Conservation (phyloP, 2,113 vertebrate species). For the Oenanthe oenanthe region DNA sequence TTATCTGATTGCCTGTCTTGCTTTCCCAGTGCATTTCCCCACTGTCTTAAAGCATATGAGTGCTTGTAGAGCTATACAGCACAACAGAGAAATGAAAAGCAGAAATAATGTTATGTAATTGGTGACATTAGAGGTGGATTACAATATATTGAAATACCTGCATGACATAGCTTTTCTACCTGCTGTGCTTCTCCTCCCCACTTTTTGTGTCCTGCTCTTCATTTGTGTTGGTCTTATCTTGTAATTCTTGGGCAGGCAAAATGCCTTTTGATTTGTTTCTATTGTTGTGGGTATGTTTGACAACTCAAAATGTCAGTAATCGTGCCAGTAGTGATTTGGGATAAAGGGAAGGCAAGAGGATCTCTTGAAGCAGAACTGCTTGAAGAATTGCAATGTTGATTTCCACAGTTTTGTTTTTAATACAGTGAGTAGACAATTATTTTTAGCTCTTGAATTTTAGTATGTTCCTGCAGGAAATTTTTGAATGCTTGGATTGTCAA, state of each 20-base stretch:
- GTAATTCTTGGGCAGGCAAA: not conserved
- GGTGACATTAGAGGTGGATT: not conserved
- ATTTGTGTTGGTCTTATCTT: not conserved
- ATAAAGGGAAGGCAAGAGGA: not conserved
- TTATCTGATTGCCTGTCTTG: not conserved
- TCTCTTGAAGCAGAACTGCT: not conserved
- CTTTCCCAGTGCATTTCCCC: not conserved
- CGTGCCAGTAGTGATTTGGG: not conserved
- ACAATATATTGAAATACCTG: not conserved
- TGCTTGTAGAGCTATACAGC: not conserved
- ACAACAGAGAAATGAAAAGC: not conserved
- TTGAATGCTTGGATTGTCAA: not conserved
- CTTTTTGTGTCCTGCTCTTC: not conserved
- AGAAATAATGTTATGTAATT: not conserved
- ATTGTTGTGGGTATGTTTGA: not conserved
- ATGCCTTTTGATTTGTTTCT: not conserved
- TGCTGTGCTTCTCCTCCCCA: not conserved
- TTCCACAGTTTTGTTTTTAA: not conserved
- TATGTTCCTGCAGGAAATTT: not conserved
- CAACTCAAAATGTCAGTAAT: not conserved
- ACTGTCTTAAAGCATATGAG: not conserved
- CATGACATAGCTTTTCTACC: not conserved
- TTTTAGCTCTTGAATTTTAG: slow-evolving; percentile 11
- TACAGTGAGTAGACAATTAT: not conserved
- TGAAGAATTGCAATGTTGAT: not conserved